Percentiles rank a stretch among this genome's conserved stretches.
Conservation (phyloP, 2,888 invertebrate species). For the Himalopsyche kuldschensis region DNA sequence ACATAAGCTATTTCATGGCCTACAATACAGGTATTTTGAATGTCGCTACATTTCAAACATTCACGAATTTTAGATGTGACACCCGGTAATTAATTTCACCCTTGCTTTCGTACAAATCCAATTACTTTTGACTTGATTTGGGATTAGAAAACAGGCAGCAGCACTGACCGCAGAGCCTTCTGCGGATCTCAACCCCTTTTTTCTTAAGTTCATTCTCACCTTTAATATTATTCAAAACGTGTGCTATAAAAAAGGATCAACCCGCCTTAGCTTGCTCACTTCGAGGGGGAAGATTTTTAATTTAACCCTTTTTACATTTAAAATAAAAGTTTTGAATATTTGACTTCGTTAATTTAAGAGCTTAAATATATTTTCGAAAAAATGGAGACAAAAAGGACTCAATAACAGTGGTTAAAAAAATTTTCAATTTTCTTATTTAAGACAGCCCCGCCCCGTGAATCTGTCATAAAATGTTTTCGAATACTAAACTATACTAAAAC, state of each 20-base stretch:
- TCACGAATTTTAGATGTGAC: not conserved
- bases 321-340: not conserved
- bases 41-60: too few relatives aligned
- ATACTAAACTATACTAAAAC: too few relatives aligned
- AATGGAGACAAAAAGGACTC: too few relatives aligned
- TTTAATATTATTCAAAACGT: not conserved
- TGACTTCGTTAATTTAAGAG: not conserved
- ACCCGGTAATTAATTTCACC: not conserved
- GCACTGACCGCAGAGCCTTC: not conserved
- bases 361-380: not conserved
- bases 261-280: not conserved
- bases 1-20: too few relatives aligned
- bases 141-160: not conserved
- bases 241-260: not conserved
- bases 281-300: not conserved
- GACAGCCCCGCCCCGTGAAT: too few relatives aligned
- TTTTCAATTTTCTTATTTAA: too few relatives aligned
- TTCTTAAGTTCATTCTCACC: not conserved
- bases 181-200: not conserved
- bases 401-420: too few relatives aligned
- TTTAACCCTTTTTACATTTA: not conserved
- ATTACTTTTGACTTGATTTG: not conserved
- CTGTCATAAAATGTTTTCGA: too few relatives aligned
- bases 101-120: not conserved
- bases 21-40: too few relatives aligned